These are phyloP conservation scores for Lepeophtheirus nordmannii DNA, from an alignment of 2,888 invertebrate genomes.

Conservation along the genomic window DNA sequence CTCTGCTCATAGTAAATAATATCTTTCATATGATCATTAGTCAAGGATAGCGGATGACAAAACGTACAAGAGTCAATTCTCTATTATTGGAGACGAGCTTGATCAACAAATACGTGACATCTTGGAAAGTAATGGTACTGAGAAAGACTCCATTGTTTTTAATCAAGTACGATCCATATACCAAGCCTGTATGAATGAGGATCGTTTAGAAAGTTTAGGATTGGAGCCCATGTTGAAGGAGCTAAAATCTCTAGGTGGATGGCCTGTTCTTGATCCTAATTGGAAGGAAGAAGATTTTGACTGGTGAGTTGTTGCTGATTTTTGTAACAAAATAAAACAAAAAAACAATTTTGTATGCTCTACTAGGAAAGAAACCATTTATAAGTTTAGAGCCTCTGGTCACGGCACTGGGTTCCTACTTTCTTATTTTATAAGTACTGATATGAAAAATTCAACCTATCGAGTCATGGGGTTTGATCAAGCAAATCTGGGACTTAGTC, in stretches of 20 bases:
- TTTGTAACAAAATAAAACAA: not conserved
- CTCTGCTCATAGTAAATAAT: too few relatives aligned
- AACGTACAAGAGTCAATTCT: slow-evolving; percentile 51
- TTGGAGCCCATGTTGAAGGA: slow-evolving; percentile 53
- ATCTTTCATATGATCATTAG: too few relatives aligned
- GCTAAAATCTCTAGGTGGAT: slow-evolving; percentile 63
- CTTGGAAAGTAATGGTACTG: slow-evolving; percentile 48
- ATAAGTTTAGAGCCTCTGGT: slow-evolving; percentile 59
- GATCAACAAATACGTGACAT: slow-evolving; percentile 54
- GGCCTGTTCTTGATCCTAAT: slow-evolving; percentile 65
- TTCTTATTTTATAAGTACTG: slow-evolving; percentile 73
- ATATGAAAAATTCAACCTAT: slow-evolving; percentile 70
- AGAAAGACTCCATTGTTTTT: slow-evolving; percentile 47
- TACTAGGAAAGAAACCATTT: slow-evolving; percentile 50
- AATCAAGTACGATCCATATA: slow-evolving; percentile 65
- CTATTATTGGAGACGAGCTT: slow-evolving; percentile 28
- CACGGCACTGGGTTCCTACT: slow-evolving; percentile 78
- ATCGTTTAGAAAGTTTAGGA: slow-evolving; percentile 61
- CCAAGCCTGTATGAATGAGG: slow-evolving; percentile 77
- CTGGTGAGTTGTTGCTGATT: slow-evolving; percentile 45
- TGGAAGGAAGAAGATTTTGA: slow-evolving; percentile 54
- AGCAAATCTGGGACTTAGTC: slow-evolving; percentile 46
- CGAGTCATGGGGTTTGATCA: slow-evolving; percentile 61
- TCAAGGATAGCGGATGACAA: slow-evolving; percentile 51
- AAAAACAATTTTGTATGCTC: not conserved